Conservation (phyloP, 2,797 vertebrate genomes). For the Liasis olivaceus region DNA sequence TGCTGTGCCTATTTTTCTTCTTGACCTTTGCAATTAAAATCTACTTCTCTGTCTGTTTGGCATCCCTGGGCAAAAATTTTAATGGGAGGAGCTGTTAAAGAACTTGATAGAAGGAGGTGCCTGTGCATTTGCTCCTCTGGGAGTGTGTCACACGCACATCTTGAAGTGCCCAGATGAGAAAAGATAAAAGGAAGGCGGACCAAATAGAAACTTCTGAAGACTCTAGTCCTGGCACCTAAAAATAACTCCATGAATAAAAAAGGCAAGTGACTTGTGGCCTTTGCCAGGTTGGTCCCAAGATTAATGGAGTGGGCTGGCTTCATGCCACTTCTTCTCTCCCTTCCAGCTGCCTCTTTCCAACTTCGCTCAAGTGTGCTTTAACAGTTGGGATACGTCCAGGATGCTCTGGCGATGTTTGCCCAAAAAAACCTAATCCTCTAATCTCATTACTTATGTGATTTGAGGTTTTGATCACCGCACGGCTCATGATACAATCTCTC, state of each 20-base stretch:
- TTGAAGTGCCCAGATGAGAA: not conserved
- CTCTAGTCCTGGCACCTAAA: not conserved
- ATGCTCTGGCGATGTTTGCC: not conserved
- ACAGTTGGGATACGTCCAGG: not conserved
- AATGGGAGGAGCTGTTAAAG: constrained; percentile 15
- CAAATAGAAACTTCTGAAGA: not conserved
- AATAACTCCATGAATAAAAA: not conserved
- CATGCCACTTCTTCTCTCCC: not conserved
- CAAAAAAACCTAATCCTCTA: not conserved
- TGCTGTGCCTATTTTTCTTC: not conserved
- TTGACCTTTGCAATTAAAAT: constrained; percentile 21
- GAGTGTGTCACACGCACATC: not conserved
- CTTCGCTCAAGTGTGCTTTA: not conserved
- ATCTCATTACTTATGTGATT: not conserved
- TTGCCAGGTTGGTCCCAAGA: not conserved
- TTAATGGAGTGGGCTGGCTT: not conserved
- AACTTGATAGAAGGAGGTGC: not conserved
- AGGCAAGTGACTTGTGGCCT: not conserved
- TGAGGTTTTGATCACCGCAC: not conserved
- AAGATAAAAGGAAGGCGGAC: not conserved
- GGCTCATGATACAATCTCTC: not conserved
- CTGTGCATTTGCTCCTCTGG: not conserved
- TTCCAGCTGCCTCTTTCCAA: not conserved
- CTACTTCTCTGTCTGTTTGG: constrained; percentile 13
- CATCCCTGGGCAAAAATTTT: not conserved